Conservation (phyloP, 1,140 invertebrate species). For the Drosophila melanogaster region DNA sequence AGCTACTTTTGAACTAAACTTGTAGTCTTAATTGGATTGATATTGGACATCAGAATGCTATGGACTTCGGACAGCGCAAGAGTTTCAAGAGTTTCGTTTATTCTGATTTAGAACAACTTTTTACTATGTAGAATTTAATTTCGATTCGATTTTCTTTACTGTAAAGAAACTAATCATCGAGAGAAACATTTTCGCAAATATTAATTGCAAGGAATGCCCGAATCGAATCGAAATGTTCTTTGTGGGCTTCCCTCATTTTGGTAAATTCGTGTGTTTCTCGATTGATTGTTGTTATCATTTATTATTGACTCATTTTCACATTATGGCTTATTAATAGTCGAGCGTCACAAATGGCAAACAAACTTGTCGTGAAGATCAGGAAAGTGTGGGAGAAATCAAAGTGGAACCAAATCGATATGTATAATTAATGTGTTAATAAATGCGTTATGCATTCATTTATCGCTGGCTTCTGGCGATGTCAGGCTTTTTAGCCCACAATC, state of each 20-base stretch:
- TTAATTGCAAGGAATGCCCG: background rate
- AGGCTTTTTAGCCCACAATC: background rate
- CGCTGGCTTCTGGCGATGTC: background rate
- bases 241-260: background rate
- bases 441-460: constrained; percentile 20
- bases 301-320: background rate
- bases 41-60: background rate
- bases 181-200: background rate
- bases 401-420: constrained; percentile 50
- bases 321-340: constrained; percentile 2
- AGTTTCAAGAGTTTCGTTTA: no score
- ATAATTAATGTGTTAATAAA: constrained; percentile 65
- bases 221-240: background rate
- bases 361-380: constrained; percentile 2
- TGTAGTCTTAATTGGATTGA: background rate
- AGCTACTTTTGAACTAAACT: background rate
- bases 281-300: background rate
- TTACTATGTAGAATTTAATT: no score
- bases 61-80: background rate
- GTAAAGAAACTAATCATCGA: no score
- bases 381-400: constrained; percentile 32
- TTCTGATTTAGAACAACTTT: no score
- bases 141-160: no score
- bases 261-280: no score
- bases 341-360: background rate